A percentile compares a stretch with the other conserved stretches of the same genome.
Conservation (phyloP, 2,797 vertebrate species). For the Trachurus trachurus region DNA sequence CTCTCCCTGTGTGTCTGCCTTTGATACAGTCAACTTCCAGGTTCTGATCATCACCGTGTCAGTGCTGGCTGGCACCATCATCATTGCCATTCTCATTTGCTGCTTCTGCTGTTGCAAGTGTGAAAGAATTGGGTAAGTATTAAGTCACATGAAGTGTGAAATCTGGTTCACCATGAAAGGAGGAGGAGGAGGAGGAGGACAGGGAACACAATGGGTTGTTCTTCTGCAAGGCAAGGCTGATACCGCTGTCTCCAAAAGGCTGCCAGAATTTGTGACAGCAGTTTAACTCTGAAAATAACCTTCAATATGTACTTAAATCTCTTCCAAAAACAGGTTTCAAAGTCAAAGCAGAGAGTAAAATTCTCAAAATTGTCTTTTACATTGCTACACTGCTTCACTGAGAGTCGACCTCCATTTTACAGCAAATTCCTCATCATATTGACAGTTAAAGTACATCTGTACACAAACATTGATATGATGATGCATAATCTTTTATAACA, state of each 20-base stretch:
- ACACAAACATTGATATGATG: neutral
- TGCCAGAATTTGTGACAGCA: conserved; percentile 55
- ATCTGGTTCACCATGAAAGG: conserved; percentile 44
- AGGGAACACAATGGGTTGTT: conserved; percentile 71
- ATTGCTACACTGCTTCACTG: neutral
- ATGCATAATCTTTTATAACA: conserved; percentile 54
- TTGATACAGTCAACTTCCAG: conserved; percentile 92
- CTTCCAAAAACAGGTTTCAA: neutral
- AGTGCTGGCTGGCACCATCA: conserved; percentile 86
- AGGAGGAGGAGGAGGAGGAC: conserved; percentile 40
- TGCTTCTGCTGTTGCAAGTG: conserved; percentile 91
- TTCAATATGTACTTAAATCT: neutral
- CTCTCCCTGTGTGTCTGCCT: conserved; percentile 5
- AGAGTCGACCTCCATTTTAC: too few species aligned
- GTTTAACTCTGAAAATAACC: conserved; percentile 43
- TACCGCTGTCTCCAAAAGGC: conserved; percentile 75
- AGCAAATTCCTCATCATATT: too few species aligned
- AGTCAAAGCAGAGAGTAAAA: neutral
- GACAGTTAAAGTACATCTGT: neutral
- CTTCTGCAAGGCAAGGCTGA: conserved; percentile 69
- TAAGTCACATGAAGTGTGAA: conserved; percentile 57
- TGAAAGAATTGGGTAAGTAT: conserved; percentile 85
- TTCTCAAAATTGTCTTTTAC: neutral
- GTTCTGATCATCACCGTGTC: conserved; percentile 92
- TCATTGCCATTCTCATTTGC: conserved; percentile 87